A percentile compares a stretch with the other conserved stretches of the same genome.
Evolutionary conservation across 2,113 vertebrate genomes (phyloP).

Genomic region (Patagioenas fasciata): DNA sequence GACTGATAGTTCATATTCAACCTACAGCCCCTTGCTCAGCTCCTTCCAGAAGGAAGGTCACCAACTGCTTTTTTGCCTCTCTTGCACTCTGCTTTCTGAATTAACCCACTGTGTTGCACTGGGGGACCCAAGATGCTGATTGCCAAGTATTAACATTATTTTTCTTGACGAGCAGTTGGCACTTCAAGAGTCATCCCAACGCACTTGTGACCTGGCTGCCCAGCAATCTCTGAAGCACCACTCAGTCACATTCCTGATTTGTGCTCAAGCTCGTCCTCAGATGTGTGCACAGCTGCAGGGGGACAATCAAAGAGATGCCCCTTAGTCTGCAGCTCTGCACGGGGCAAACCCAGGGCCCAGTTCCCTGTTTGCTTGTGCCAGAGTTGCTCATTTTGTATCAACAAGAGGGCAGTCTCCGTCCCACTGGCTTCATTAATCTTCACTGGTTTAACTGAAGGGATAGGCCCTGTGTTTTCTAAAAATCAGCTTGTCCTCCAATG

Average conservation of each 20-base stretch:
- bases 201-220: background rate
- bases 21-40: background rate
- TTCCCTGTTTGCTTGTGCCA: background rate
- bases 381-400: background rate
- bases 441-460: background rate
- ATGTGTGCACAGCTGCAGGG: too few species aligned
- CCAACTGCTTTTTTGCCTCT: background rate
- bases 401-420: background rate
- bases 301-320: background rate
- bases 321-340: background rate
- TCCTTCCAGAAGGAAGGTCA: background rate
- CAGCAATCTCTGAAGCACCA: background rate
- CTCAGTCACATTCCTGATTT: background rate
- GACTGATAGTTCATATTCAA: background rate
- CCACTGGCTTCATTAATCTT: background rate
- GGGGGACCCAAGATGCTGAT: background rate
- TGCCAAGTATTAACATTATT: background rate
- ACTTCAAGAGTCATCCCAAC: background rate
- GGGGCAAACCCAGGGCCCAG: background rate
- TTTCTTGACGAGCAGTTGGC: background rate
- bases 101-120: accelerated
- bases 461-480: background rate
- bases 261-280: background rate
- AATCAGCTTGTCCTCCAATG: constrained; percentile 67
- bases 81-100: background rate